A percentile compares a stretch with the other conserved stretches of the same genome.
These are phyloP conservation scores for Triplophysa siluroides DNA, from an alignment of 2,113 vertebrate species.

Conservation along the genomic window DNA sequence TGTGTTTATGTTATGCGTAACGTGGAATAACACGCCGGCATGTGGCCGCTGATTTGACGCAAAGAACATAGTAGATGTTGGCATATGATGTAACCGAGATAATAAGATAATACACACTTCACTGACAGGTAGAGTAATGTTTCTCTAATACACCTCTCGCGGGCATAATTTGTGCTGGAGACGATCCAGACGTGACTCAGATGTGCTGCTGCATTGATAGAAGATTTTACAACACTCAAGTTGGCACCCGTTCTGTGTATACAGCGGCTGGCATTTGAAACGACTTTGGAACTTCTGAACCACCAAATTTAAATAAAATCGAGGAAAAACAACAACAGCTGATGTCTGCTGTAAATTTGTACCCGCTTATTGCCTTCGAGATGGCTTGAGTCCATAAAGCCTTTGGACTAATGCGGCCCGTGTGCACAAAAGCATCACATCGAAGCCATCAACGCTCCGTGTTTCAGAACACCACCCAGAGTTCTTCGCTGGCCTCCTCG, in stretches of 20 bases:
- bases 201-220: conserved; percentile 1
- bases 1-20: conserved; percentile 46
- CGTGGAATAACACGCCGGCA: conserved; percentile 22
- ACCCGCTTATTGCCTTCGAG: conserved; percentile 46
- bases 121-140: conserved; percentile 29
- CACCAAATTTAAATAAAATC: conserved; percentile 8
- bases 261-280: neutral
- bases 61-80: neutral
- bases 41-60: conserved; percentile 29
- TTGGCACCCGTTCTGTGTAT: neutral
- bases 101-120: conserved; percentile 25
- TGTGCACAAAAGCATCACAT: conserved; percentile 46
- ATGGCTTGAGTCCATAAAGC: conserved; percentile 43
- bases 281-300: neutral
- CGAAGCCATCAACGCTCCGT: conserved; percentile 53
- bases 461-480: conserved; percentile 46
- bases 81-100: conserved; percentile 38
- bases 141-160: conserved; percentile 16
- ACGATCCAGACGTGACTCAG: conserved; percentile 35
- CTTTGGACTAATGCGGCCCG: conserved; percentile 17
- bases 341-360: conserved; percentile 47
- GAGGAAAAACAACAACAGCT: conserved; percentile 43
- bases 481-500: conserved; percentile 50
- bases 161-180: conserved; percentile 37
- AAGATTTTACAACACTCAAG: conserved; percentile 9